phyloP scores from a whole-genome alignment of 2,113 vertebrate genomes.

The Pipa parva region DNA sequence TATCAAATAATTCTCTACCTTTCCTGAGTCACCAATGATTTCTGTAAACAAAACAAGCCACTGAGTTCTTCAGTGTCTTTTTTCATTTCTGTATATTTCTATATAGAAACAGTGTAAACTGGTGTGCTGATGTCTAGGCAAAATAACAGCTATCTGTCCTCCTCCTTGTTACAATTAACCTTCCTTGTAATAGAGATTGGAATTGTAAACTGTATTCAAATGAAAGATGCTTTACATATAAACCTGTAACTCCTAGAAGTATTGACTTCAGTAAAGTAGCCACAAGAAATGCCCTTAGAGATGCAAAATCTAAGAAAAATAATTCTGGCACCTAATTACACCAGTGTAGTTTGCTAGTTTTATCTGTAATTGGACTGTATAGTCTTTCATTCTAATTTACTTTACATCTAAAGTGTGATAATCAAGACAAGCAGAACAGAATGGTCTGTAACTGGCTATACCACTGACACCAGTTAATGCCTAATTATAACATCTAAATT shows the following conservation, averaged over 20 bases:
- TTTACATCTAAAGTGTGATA: constrained; percentile 98
- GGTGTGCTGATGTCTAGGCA: neutral
- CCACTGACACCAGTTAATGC: constrained; percentile 98
- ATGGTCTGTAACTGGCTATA: constrained; percentile 95
- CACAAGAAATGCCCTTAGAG: constrained; percentile 69
- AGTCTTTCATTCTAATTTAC: constrained; percentile 99
- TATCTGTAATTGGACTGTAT: constrained; percentile 99
- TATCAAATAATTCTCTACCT: too few relatives aligned
- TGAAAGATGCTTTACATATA: constrained; percentile 9
- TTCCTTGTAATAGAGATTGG: neutral
- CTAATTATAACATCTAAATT: constrained; percentile 99
- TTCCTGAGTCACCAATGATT: too few relatives aligned
- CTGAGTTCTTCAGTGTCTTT: too few relatives aligned
- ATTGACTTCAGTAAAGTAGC: constrained; percentile 61
- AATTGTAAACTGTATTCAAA: neutral
- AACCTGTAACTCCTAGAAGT: constrained; percentile 44
- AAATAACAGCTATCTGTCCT: neutral
- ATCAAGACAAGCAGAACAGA: constrained; percentile 99
- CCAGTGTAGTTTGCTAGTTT: constrained; percentile 94
- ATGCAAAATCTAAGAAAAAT: constrained; percentile 83
- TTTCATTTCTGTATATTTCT: too few relatives aligned
- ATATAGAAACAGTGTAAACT: too few relatives aligned
- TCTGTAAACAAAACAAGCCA: too few relatives aligned
- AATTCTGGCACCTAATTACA: constrained; percentile 98
- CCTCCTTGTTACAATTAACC: neutral